phyloP scores from a whole-genome alignment of 2,113 vertebrate genomes.

The Pagrus major region DNA sequence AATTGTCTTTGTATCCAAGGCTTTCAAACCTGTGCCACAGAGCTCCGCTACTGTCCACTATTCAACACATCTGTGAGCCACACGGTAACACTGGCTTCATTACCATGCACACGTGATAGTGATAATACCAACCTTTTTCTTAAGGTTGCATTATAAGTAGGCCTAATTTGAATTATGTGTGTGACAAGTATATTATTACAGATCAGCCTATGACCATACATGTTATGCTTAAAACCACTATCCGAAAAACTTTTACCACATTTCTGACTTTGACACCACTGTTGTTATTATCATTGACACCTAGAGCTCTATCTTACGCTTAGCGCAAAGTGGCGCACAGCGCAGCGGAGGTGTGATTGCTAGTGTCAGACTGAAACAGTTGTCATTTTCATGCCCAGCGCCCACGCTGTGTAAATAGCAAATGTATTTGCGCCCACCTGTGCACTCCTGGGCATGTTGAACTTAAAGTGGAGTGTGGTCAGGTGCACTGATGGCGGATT shows the following conservation, averaged over 20 bases:
- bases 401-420: too few relatives aligned
- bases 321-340: too few relatives aligned
- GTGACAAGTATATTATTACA: neutral
- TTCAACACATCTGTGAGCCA: neutral
- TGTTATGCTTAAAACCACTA: neutral
- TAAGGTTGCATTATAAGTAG: neutral
- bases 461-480: too few relatives aligned
- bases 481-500: too few relatives aligned
- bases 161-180: neutral
- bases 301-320: too few relatives aligned
- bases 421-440: too few relatives aligned
- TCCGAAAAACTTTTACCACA: neutral
- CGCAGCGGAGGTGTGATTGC: too few relatives aligned
- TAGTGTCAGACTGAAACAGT: too few relatives aligned
- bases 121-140: neutral
- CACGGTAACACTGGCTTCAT: neutral
- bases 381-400: too few relatives aligned
- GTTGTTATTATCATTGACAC: neutral
- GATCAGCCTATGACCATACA: neutral
- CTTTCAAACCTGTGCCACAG: neutral
- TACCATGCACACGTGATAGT: neutral
- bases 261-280: neutral
- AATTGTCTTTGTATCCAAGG: neutral
- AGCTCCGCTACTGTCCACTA: neutral
- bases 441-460: too few relatives aligned